Conservation (phyloP, 2,888 invertebrate genomes). For the Leucophenga maculata region DNA sequence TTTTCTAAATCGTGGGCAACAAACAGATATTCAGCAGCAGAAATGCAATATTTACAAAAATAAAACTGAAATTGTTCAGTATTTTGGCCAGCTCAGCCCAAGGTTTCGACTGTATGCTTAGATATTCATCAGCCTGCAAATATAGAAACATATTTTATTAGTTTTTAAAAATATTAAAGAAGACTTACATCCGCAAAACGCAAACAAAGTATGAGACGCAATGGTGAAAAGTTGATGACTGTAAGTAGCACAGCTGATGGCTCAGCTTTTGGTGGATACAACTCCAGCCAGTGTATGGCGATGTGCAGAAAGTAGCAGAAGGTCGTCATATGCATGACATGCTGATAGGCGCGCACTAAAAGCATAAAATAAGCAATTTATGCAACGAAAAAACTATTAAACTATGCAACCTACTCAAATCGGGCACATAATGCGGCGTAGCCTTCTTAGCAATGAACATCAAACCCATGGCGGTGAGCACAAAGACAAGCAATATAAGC, state of each 20-base stretch:
- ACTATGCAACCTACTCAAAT: slow-evolving; percentile 56
- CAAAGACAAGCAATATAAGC: slow-evolving; percentile 58
- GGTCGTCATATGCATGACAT: slow-evolving; percentile 55
- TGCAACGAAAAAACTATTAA: not conserved
- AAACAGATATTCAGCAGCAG: slow-evolving; percentile 43
- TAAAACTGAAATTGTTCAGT: slow-evolving; percentile 58
- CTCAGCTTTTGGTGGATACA: slow-evolving; percentile 62
- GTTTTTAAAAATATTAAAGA: not conserved
- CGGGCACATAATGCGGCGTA: slow-evolving; percentile 65
- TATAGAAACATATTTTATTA: not conserved
- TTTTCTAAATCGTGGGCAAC: slow-evolving; percentile 34
- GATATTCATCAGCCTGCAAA: slow-evolving; percentile 56
- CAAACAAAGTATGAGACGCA: slow-evolving; percentile 60
- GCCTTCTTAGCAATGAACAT: slow-evolving; percentile 66
- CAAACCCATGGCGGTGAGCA: slow-evolving; percentile 59
- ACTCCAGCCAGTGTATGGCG: slow-evolving; percentile 62
- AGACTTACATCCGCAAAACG: slow-evolving; percentile 62
- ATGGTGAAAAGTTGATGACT: slow-evolving; percentile 53
- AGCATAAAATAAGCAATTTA: slow-evolving; percentile 2
- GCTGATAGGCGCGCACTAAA: slow-evolving; percentile 62
- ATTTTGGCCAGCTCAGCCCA: slow-evolving; percentile 67
- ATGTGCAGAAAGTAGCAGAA: slow-evolving; percentile 66
- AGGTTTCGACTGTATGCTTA: slow-evolving; percentile 61
- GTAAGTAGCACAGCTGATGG: slow-evolving; percentile 50
- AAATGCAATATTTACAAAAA: slow-evolving; percentile 51